Evolutionary conservation across 2,113 vertebrate species (phyloP), one percentile per base, ranked within the genome.

Genomic region (Cololabis saira): DNA sequence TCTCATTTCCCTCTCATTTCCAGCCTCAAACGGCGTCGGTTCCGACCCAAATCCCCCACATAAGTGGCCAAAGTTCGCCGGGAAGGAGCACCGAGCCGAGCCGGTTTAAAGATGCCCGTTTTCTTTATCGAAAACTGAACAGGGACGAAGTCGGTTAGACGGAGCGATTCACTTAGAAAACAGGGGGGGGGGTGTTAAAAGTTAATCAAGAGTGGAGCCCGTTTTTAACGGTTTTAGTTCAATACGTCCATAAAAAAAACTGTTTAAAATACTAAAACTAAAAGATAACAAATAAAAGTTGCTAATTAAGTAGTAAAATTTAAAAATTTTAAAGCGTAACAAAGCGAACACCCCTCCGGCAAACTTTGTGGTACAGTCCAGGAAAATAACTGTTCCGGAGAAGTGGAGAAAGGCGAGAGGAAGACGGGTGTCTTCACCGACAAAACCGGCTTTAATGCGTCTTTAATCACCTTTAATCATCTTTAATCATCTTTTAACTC

Each of bases 331-430:
- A 1, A 12, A 24, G 21, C 0, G 0, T 9, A 42, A 30, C 11
- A 6, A 55, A 3, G 16, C 0, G 0, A 15, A 3, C 66, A 73
- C 86, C 89, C 89, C 86, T 58, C 67, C 0, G 12, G 0, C 8
- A 44, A 89, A 91, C 87, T 89, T 89, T 87, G 33, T 94, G 89
- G 93, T 92, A 88, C 78, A 53, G 56, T 74, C 93, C 75, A 41
- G 27, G 33, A 83, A 83, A 84, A 87, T 88, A 90, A 90, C 86
- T 80, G 88, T 90, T 42, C 57, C 12, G 55, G 67, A 53, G 70
- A 81, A 76, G 76, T 78, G 68, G 71, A 60, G 63, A 40, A 37
- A 76, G 68, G 66, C 62, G 63, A 43, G 42, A 41, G 50, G 14
- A 24, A 59, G 30, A 15, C 14, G 64, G 42, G 40, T 60, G n/a